These are phyloP conservation scores for Cavia aperea DNA, from an alignment of 2,113 vertebrate genomes.

Conservation along the genomic window DNA sequence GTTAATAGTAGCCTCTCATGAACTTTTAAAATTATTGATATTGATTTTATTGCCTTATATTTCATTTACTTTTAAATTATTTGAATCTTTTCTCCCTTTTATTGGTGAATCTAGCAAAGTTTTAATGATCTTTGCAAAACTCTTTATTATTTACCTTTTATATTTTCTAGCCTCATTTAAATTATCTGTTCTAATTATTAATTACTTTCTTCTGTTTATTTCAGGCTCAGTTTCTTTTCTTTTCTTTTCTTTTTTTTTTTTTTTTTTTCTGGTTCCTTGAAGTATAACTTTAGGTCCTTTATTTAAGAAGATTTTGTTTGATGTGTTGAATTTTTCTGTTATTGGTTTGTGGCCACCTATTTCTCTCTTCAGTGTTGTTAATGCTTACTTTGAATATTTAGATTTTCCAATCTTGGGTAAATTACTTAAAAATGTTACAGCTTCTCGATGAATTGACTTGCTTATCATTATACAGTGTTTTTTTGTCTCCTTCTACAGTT, in stretches of 20 bases:
- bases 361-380: not conserved
- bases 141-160: not conserved
- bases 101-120: not conserved
- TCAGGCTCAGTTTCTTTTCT: not conserved
- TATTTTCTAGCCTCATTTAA: not conserved
- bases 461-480: not conserved
- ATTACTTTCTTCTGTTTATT: not conserved
- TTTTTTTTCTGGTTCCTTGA: not conserved
- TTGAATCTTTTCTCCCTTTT: not conserved
- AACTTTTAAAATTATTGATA: not conserved
- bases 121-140: not conserved
- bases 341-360: not conserved
- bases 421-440: not conserved
- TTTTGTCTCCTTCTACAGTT: not conserved
- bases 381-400: not conserved
- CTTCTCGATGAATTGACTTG: not conserved
- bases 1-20: not conserved
- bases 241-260: not conserved
- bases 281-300: not conserved
- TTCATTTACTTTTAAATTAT: not conserved
- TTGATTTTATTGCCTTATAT: not conserved
- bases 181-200: too few relatives aligned
- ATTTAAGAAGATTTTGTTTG: not conserved
- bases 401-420: not conserved
- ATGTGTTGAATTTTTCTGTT: not conserved